Conservation (phyloP, 1,140 invertebrate species). For the Teleopsis dalmanni region DNA sequence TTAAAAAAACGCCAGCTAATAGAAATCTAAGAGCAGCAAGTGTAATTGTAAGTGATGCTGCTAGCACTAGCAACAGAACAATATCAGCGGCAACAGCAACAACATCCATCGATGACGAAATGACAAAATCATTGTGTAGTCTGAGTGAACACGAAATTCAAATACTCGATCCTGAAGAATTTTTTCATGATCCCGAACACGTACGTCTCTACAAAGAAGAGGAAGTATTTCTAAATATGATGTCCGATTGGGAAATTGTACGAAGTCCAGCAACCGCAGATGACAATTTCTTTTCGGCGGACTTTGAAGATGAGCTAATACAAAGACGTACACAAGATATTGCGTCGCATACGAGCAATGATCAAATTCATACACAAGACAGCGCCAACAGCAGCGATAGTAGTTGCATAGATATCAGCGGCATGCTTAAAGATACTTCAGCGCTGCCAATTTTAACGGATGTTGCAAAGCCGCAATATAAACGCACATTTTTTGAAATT, state of each 20-base stretch:
- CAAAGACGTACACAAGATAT: slow-evolving; percentile 15
- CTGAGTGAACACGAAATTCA: slow-evolving; percentile 25
- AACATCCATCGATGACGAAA: background rate
- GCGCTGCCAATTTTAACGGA: background rate
- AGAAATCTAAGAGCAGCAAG: background rate
- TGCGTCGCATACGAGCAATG: too few species aligned
- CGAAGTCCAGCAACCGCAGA: slow-evolving; percentile 23
- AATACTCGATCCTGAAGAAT: slow-evolving; percentile 33
- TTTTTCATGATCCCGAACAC: slow-evolving; percentile 41
- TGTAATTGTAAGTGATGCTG: background rate
- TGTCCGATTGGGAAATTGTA: slow-evolving; percentile 40
- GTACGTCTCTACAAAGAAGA: slow-evolving; percentile 37
- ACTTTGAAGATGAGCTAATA: slow-evolving; percentile 38
- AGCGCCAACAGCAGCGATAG: background rate
- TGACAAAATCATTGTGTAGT: slow-evolving; percentile 23
- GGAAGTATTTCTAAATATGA: slow-evolving; percentile 30
- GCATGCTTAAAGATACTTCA: background rate
- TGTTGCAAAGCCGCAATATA: background rate
- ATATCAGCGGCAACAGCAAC: background rate
- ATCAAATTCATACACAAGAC: background rate
- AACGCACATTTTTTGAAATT: slow-evolving; percentile 8
- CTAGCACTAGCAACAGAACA: background rate
- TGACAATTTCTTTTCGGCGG: slow-evolving; percentile 32
- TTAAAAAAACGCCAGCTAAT: slow-evolving; percentile 12
- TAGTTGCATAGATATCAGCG: background rate